These are phyloP conservation scores for Platanista minor DNA, from an alignment of 2,113 vertebrate genomes.

Conservation along the genomic window DNA sequence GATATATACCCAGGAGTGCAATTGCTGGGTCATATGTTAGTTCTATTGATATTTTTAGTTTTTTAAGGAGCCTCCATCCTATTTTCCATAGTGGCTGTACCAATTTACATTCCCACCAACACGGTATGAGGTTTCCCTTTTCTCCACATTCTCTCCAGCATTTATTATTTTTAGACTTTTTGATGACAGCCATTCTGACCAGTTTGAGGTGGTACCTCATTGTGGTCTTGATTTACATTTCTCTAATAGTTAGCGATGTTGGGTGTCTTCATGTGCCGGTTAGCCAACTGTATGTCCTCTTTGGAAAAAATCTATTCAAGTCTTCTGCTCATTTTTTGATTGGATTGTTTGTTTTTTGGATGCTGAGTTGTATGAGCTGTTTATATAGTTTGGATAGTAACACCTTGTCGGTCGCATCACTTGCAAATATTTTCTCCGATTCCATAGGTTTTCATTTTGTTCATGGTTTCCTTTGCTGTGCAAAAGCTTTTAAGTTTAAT, in stretches of 20 bases:
- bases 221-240: background rate
- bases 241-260: background rate
- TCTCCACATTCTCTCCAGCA: background rate
- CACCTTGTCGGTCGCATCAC: background rate
- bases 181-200: background rate
- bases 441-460: background rate
- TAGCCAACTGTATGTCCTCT: background rate
- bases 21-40: background rate
- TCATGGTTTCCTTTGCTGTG: background rate
- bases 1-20: background rate
- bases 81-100: background rate
- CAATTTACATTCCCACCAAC: background rate
- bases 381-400: background rate
- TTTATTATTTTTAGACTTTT: background rate
- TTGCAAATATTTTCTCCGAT: background rate
- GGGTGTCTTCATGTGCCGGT: background rate
- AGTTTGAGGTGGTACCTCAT: background rate
- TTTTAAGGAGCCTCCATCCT: background rate
- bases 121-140: background rate
- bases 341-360: background rate
- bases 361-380: background rate
- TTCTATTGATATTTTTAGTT: background rate
- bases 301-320: background rate
- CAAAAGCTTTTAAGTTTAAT: background rate
- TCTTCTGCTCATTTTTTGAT: background rate